Conservation (phyloP, 1,140 invertebrate genomes). For the Drosophila truncata region DNA sequence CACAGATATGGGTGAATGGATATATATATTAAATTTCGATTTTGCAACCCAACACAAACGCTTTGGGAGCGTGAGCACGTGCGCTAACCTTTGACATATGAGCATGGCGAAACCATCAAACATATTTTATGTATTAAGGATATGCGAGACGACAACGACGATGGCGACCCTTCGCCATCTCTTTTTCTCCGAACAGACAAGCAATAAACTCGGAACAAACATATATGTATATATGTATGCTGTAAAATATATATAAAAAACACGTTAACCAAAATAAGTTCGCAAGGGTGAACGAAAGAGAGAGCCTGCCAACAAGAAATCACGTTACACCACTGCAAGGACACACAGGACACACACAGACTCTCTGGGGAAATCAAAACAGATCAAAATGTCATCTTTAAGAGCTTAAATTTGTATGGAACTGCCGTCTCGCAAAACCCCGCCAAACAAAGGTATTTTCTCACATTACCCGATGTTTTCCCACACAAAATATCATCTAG, state of each 20-base stretch:
- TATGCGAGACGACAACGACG: conserved; percentile 52
- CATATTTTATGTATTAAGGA: conserved; percentile 84
- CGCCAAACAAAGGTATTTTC: conserved; percentile 57
- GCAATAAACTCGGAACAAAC: conserved; percentile 53
- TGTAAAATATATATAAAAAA: conserved; percentile 60
- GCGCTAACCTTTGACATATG: conserved; percentile 83
- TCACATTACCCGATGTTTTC: conserved; percentile 9
- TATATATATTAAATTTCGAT: conserved; percentile 80
- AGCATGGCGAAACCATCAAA: conserved; percentile 74
- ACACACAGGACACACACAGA: conserved; percentile 36
- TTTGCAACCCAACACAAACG: conserved; percentile 46
- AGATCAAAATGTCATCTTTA: conserved; percentile 85
- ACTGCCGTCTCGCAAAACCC: conserved; percentile 68
- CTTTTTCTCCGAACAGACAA: conserved; percentile 36
- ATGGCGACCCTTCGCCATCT: conserved; percentile 42
- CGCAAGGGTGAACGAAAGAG: conserved; percentile 7
- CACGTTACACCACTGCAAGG: conserved; percentile 68
- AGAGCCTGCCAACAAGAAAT: conserved; percentile 50
- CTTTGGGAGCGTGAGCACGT: conserved; percentile 72
- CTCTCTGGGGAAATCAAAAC: conserved; percentile 81
- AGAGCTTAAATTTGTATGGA: conserved; percentile 85
- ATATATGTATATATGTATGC: conserved; percentile 13
- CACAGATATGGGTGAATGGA: conserved; percentile 23
- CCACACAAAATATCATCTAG: conserved; percentile 5
- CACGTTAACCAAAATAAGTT: conserved; percentile 57